Evolutionary conservation across 2,797 vertebrate genomes (phyloP).

Genomic region (Hydrophis major): DNA sequence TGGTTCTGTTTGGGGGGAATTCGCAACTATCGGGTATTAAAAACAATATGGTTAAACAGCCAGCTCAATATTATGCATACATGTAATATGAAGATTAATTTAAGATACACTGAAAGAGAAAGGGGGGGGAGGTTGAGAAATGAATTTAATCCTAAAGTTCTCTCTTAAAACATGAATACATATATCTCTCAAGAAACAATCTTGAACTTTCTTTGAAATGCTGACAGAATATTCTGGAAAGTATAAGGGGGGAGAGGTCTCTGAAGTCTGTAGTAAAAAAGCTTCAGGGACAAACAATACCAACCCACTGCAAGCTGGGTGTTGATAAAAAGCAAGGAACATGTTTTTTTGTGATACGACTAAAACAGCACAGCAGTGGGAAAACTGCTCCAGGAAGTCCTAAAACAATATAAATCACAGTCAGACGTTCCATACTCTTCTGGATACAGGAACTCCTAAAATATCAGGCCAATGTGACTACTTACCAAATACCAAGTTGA

Average conservation of each 20-base stretch:
- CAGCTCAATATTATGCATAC: neutral
- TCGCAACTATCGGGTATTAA: neutral
- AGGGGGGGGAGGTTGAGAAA: neutral
- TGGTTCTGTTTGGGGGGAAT: neutral
- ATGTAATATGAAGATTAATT: neutral
- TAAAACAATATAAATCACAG: constrained; percentile 71
- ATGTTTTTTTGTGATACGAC: constrained; percentile 59
- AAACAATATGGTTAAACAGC: neutral
- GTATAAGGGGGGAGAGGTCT: constrained; percentile 23
- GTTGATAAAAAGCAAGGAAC: constrained; percentile 51
- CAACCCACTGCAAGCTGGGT: constrained; percentile 31
- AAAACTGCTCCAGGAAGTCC: constrained; percentile 72
- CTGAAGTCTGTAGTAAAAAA: constrained; percentile 39
- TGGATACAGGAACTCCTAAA: constrained; percentile 73
- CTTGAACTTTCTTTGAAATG: neutral
- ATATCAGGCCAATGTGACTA: constrained; percentile 56
- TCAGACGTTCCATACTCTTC: constrained; percentile 71
- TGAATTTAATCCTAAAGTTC: neutral
- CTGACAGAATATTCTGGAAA: constrained; percentile 12
- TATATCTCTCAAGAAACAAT: constrained; percentile 15
- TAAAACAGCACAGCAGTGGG: constrained; percentile 63
- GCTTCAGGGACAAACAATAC: constrained; percentile 51
- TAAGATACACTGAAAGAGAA: neutral
- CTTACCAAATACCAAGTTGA: constrained; percentile 26
- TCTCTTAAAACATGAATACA: neutral